phyloP scores from a whole-genome alignment of 2,113 vertebrate genomes.

The Dicrurus megarhynchus region DNA sequence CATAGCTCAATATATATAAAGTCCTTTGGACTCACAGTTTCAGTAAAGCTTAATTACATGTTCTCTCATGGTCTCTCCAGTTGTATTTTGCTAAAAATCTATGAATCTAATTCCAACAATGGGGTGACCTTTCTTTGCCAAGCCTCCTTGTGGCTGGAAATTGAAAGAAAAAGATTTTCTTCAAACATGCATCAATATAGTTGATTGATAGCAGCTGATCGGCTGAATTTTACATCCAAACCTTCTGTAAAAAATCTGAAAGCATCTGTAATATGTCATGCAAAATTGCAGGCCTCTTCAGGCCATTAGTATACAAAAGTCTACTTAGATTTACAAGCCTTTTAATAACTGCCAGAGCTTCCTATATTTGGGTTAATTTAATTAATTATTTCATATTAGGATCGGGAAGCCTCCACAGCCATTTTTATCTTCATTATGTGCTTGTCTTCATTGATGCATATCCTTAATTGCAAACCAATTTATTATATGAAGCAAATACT shows the following conservation, averaged over 20 bases:
- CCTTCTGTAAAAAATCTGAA: background rate
- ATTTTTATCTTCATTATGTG: constrained; percentile 39
- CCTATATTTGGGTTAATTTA: constrained; percentile 21
- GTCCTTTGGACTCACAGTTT: background rate
- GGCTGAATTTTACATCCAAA: background rate
- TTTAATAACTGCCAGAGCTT: constrained; percentile 44
- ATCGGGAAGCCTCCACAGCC: background rate
- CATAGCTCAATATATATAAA: background rate
- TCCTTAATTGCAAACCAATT: background rate
- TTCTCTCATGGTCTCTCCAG: background rate
- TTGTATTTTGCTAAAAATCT: background rate
- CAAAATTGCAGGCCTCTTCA: background rate
- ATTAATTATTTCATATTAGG: constrained; percentile 40
- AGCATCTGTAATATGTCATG: background rate
- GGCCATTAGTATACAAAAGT: background rate
- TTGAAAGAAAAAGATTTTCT: background rate
- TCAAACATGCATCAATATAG: background rate
- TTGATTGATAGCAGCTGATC: background rate
- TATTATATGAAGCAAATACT: background rate
- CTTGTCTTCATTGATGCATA: constrained; percentile 12
- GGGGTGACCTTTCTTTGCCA: background rate
- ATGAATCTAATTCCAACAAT: background rate
- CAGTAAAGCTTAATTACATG: background rate
- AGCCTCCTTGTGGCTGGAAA: background rate
- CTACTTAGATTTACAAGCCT: background rate